These are phyloP conservation scores for Gnatocerus cornutus DNA, from an alignment of 2,888 invertebrate species.

Conservation along the genomic window DNA sequence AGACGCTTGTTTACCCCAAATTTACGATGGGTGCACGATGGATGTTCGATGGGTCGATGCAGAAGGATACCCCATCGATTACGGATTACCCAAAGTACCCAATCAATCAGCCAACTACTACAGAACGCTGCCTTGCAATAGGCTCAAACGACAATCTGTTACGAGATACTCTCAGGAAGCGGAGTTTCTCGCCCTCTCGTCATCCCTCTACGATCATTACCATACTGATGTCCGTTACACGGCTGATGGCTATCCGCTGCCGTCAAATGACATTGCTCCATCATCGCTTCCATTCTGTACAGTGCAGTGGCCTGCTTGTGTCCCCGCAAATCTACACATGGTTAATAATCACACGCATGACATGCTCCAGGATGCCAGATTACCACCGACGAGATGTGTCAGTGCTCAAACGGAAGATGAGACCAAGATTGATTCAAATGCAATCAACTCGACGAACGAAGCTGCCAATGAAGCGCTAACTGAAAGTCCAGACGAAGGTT, in stretches of 20 bases:
- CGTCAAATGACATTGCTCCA: slow-evolving; percentile 61
- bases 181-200: slow-evolving; percentile 73
- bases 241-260: slow-evolving; percentile 80
- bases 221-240: slow-evolving; percentile 81
- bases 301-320: slow-evolving; percentile 73
- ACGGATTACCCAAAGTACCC: slow-evolving; percentile 81
- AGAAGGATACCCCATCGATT: slow-evolving; percentile 84
- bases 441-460: slow-evolving; percentile 51
- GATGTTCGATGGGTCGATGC: slow-evolving; percentile 77
- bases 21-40: slow-evolving; percentile 48
- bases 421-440: slow-evolving; percentile 44
- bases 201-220: slow-evolving; percentile 67
- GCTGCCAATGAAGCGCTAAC: slow-evolving; percentile 59
- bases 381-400: slow-evolving; percentile 53
- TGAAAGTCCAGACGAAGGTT: slow-evolving; percentile 65
- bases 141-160: slow-evolving; percentile 74
- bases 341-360: slow-evolving; percentile 50
- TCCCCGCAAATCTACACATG: slow-evolving; percentile 69
- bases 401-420: slow-evolving; percentile 65
- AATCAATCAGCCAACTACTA: slow-evolving; percentile 70
- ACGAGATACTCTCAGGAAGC: slow-evolving; percentile 77
- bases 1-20: slow-evolving; percentile 61
- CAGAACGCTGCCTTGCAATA: slow-evolving; percentile 83
- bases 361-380: slow-evolving; percentile 21
- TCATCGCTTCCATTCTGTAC: slow-evolving; percentile 69